phyloP scores from a whole-genome alignment of 1,140 invertebrate genomes.

The Latrodectus geometricus region DNA sequence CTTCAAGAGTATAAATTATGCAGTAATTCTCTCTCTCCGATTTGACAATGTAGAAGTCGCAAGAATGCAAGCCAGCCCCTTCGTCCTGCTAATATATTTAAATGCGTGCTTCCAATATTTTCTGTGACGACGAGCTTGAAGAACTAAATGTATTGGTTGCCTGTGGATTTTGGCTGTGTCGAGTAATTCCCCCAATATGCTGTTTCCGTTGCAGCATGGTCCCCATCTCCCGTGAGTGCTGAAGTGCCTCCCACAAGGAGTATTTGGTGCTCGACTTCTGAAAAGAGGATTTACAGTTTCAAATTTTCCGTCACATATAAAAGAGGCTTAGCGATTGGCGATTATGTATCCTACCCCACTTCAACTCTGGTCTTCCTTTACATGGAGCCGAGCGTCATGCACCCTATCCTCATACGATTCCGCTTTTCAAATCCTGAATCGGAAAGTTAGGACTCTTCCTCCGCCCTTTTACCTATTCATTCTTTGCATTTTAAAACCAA shows the following conservation, averaged over 20 bases:
- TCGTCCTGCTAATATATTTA: not conserved
- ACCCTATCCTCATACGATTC: constrained; percentile 31
- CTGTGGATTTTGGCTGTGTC: constrained; percentile 13
- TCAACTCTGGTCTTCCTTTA: constrained; percentile 23
- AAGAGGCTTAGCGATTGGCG: constrained; percentile 61
- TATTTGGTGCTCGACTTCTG: constrained; percentile 33
- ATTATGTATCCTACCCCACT: constrained; percentile 54
- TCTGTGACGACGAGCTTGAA: not conserved
- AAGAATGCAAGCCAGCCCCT: not conserved
- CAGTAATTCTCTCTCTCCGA: not conserved
- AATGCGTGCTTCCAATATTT: not conserved
- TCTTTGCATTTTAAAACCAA: constrained; percentile 60
- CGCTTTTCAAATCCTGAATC: constrained; percentile 35
- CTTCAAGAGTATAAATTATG: not conserved
- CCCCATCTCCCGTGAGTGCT: not conserved
- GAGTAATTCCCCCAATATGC: constrained; percentile 44
- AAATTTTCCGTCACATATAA: constrained; percentile 59
- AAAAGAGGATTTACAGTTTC: constrained; percentile 60
- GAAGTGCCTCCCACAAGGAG: constrained; percentile 47
- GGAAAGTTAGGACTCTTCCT: constrained; percentile 12
- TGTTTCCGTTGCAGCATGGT: constrained; percentile 14
- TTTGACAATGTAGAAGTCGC: not conserved
- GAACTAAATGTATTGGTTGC: not conserved
- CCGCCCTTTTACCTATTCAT: constrained; percentile 19
- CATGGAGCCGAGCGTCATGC: constrained; percentile 7